Percentiles rank a stretch among this genome's conserved stretches.
Evolutionary conservation across 2,113 vertebrate genomes (phyloP).

Genomic region (Gambusia affinis): DNA sequence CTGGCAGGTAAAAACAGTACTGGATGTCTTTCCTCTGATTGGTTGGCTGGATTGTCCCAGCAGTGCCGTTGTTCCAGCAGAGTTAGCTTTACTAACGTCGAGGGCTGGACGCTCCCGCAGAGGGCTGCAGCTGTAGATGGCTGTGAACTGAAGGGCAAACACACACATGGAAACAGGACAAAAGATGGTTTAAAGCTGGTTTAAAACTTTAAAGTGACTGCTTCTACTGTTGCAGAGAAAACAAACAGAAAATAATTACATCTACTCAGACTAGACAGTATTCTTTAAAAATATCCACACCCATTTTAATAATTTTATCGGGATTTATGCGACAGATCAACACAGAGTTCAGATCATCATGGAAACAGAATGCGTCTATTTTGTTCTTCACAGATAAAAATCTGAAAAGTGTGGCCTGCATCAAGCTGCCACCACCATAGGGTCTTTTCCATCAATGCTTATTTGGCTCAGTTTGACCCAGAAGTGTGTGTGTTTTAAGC

Average conservation of each 20-base stretch:
- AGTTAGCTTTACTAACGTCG: constrained; percentile 48
- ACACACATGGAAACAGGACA: constrained; percentile 26
- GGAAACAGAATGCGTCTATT: neutral
- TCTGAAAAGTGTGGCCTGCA: neutral
- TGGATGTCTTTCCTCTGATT: constrained; percentile 32
- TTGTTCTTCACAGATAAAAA: too few relatives aligned
- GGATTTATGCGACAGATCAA: neutral
- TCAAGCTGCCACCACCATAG: neutral
- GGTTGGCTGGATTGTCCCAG: constrained; percentile 59
- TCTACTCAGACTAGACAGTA: neutral
- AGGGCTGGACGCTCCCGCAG: constrained; percentile 49
- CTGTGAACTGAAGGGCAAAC: constrained; percentile 33
- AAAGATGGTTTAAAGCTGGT: neutral
- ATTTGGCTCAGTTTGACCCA: neutral
- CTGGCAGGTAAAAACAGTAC: constrained; percentile 21
- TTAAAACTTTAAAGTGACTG: neutral
- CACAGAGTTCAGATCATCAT: neutral
- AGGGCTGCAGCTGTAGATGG: constrained; percentile 57
- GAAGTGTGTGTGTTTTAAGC: neutral
- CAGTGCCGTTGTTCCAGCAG: constrained; percentile 38
- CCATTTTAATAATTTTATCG: neutral
- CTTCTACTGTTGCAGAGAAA: neutral
- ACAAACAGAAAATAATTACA: neutral
- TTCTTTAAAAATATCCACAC: neutral
- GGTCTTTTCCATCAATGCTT: neutral